phyloP scores from a whole-genome alignment of 2,888 invertebrate genomes.

The Tipula confusa region DNA sequence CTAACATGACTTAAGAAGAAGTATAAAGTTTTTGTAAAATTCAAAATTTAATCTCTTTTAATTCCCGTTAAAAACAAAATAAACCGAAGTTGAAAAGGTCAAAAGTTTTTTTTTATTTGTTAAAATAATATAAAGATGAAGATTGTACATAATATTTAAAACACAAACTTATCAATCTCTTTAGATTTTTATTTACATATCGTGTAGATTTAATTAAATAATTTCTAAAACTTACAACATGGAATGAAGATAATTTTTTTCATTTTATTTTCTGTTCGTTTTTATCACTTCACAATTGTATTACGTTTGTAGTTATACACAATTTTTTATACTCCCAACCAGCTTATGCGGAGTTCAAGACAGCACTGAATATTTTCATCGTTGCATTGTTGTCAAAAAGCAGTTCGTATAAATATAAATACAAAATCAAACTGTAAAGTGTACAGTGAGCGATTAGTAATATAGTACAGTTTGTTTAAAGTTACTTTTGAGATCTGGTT shows the following conservation, averaged over 20 bases:
- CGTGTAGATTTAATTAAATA: too few relatives aligned
- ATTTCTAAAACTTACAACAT: background rate
- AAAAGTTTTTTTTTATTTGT: background rate
- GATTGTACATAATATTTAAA: too few relatives aligned
- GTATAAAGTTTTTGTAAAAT: background rate
- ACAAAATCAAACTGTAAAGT: background rate
- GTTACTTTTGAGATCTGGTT: background rate
- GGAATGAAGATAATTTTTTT: background rate
- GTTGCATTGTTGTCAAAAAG: background rate
- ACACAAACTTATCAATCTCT: too few relatives aligned
- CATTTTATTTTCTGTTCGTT: background rate
- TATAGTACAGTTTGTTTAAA: background rate
- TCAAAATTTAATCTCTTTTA: background rate
- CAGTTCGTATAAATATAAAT: background rate
- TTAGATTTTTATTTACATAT: too few relatives aligned
- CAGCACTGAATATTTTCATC: background rate
- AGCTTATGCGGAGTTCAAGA: background rate
- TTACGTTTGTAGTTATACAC: background rate
- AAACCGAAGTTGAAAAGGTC: background rate
- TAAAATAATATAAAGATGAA: too few relatives aligned
- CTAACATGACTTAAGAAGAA: background rate
- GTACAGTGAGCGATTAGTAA: background rate
- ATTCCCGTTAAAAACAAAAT: background rate
- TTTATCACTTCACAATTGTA: background rate
- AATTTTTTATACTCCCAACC: background rate